phyloP scores from a whole-genome alignment of 2,888 invertebrate species.

The Conomelus anceps region DNA sequence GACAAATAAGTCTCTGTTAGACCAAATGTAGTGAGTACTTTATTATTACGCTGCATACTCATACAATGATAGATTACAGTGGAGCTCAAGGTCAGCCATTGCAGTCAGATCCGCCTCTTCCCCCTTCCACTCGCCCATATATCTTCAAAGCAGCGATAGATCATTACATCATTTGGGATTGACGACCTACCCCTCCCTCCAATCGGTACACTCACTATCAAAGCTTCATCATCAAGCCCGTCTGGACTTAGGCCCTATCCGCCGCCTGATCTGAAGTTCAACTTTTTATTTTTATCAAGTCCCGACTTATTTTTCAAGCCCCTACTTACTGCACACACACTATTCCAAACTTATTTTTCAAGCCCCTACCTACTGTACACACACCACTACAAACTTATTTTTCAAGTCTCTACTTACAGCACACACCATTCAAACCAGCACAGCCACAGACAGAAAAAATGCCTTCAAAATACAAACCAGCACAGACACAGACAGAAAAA shows the following conservation, averaged over 20 bases:
- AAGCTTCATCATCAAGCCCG: not conserved
- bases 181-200: not conserved
- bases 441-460: too few species aligned
- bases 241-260: too few species aligned
- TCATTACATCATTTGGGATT: not conserved
- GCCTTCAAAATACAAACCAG: too few species aligned
- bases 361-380: too few species aligned
- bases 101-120: not conserved
- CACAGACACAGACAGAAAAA: too few species aligned
- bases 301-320: too few species aligned
- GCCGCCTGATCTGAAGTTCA: not conserved
- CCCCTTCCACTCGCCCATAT: not conserved
- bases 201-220: not conserved
- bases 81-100: not conserved
- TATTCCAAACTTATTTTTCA: too few species aligned
- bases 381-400: too few species aligned
- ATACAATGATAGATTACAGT: not conserved
- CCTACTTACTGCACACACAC: not conserved
- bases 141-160: not conserved
- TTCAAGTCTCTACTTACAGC: too few species aligned
- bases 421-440: too few species aligned
- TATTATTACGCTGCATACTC: not conserved
- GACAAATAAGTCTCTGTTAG: not conserved
- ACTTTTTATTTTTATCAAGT: not conserved
- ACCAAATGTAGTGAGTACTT: not conserved